Evolutionary conservation across 2,888 invertebrate species (phyloP), one percentile per base, ranked within the genome.

Genomic region (Hecatera dysodea): DNA sequence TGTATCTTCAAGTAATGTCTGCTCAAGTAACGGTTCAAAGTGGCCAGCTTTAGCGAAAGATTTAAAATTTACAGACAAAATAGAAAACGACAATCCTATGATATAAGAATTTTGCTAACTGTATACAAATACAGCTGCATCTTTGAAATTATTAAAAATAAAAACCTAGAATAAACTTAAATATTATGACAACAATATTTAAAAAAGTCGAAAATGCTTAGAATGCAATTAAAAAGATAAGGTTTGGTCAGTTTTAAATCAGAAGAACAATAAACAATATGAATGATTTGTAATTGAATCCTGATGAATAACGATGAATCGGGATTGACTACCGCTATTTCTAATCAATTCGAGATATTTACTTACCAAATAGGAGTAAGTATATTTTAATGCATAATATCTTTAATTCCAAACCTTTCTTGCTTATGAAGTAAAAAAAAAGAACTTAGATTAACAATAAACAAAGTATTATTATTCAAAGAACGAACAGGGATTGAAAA

Each of bases 51-150:
- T 48, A 33, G 72, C 48, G 17, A n/a, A 33, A 44, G 15, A 44
- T 52, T 52, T 72, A 7, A 52, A 70, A 29, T n/a, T 64, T 73
- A 46, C 36, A 74, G 19, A 55, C 24, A 65, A 64, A 74, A 74
- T 9, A n/a, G 19, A 48, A 55, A 42, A 11, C 22, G 22, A 44
- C 11, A 64, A 29, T 55, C 24, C 44, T 27, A 39, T 74, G 55
- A 55, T 24, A 55, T 39, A 33, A 71, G 11, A 63, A 36, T 12
- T 17, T 42, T 42, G 44, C 8, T 19, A 44, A 2, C 19, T 44
- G 8, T 19, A 44, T 44, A 17, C 39, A 19, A 63, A 39, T 63
- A 73, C 11, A n/a, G 42, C 33, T 46, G n/a, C n/a, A 76, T 19
- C 11, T 8, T 17, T 29, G 22, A 60, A 55, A n/a, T 48, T 55